These are phyloP conservation scores for Urocitellus parryii DNA, from an alignment of 2,113 vertebrate species.

Conservation along the genomic window DNA sequence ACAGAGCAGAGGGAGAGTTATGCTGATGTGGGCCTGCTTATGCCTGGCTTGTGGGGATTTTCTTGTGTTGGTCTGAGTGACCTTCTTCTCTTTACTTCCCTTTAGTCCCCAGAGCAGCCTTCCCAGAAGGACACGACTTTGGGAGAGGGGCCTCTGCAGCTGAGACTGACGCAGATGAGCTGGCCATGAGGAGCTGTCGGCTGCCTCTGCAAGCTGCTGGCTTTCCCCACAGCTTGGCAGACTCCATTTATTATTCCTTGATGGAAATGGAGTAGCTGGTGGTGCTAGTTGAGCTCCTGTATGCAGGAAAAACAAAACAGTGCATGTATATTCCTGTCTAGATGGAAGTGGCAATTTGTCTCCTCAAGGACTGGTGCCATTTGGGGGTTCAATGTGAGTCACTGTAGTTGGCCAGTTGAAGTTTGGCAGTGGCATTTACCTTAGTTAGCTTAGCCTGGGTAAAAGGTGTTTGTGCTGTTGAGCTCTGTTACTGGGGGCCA, in stretches of 20 bases:
- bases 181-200: fast-evolving
- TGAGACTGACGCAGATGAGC: neutral
- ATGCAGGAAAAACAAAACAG: neutral
- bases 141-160: neutral
- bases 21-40: neutral
- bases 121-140: neutral
- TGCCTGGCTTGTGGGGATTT: neutral
- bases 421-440: neutral
- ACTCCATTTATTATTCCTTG: neutral
- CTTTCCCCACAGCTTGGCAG: neutral
- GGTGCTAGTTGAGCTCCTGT: neutral
- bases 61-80: neutral
- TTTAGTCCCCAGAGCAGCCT: neutral
- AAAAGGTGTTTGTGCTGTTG: neutral
- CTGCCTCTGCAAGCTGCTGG: neutral
- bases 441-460: neutral
- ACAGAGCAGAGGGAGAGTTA: neutral
- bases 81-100: fast-evolving
- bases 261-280: neutral
- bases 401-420: neutral
- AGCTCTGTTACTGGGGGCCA: neutral
- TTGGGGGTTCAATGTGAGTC: neutral
- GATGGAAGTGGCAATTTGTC: neutral
- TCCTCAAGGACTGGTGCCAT: neutral
- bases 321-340: neutral